Evolutionary conservation across 2,113 vertebrate genomes (phyloP), one percentile per base, ranked within the genome.

Genomic region (Macrotis lagotis): DNA sequence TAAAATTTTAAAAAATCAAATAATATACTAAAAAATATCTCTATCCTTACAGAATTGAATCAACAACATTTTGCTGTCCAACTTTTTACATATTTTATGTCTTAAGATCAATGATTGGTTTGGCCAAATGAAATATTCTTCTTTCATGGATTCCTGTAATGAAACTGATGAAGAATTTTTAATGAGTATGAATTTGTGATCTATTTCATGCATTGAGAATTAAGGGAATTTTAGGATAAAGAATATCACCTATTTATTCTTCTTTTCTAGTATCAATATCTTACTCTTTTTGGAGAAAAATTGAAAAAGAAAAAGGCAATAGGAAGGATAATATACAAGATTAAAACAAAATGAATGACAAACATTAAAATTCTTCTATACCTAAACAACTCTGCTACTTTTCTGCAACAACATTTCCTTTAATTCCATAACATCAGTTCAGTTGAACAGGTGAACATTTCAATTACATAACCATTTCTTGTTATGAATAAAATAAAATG

Each of bases 81-180:
- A 7, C n/a, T 90, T 89, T 7, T 94, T 16, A 44, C n/a, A 44
- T 92, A 91, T 50, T 10, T 92, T n/a, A 55, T 14, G 25, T 26
- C 50, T 90, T 91, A 91, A 92, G 93, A 25, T 37, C 0, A 8
- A 12, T 28, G 49, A 91, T 22, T 92, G 91, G 22, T 51, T 26
- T 48, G 94, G 74, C 0, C 25, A 53, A 31, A 37, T 7, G 89
- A 2, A 22, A 90, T 93, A 50, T 55, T 93, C 91, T 91, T 25
- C 83, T 48, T 90, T 50, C 25, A n/a, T 50, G 26, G 94, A 95
- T 92, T 88, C 52, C 49, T 91, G 31, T 94, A 96, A 89, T 89
- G 90, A 89, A 91, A 19, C 25, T 55, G 53, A 24, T 89, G 11
- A 48, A 11, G 48, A 3, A 25, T 48, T 50, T 31, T 1, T 49